Percentiles rank a stretch among this genome's conserved stretches.
Conservation (phyloP, 2,113 vertebrate species). For the Erinaceus europaeus region DNA sequence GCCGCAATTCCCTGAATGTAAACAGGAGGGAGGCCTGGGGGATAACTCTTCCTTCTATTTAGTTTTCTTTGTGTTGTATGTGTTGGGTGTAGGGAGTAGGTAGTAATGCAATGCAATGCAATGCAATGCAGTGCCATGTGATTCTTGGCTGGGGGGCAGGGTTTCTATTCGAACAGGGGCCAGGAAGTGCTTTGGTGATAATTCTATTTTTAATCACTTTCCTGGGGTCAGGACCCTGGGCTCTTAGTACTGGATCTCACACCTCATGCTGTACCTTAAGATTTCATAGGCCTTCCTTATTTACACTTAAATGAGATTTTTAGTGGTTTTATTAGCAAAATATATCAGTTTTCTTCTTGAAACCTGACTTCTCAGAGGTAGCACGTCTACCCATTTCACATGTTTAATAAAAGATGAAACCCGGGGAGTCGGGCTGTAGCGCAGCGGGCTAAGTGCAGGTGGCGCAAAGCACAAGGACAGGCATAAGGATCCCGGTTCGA, state of each 20-base stretch:
- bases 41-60: neutral
- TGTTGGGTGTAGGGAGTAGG: rapidly evolving
- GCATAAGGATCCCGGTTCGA: too few species aligned
- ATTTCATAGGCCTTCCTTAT: constrained; percentile 81
- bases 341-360: constrained; percentile 78
- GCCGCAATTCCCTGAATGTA: neutral
- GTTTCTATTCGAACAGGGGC: neutral
- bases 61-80: neutral
- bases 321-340: constrained; percentile 81
- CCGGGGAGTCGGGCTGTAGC: too few species aligned
- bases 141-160: neutral
- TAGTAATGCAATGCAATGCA: neutral
- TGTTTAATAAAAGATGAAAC: constrained; percentile 80
- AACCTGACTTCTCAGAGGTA: constrained; percentile 67
- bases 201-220: constrained; percentile 74
- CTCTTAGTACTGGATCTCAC: constrained; percentile 4
- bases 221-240: constrained; percentile 16
- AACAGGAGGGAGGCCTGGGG: neutral
- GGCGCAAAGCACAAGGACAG: too few species aligned
- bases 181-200: constrained; percentile 36
- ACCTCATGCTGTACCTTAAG: constrained; percentile 67
- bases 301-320: constrained; percentile 83
- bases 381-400: constrained; percentile 66
- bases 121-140: too few species aligned
- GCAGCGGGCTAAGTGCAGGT: too few species aligned